A percentile compares a stretch with the other conserved stretches of the same genome.
phyloP scores from a whole-genome alignment of 2,113 vertebrate genomes.

The Megatriorchis doriae region DNA sequence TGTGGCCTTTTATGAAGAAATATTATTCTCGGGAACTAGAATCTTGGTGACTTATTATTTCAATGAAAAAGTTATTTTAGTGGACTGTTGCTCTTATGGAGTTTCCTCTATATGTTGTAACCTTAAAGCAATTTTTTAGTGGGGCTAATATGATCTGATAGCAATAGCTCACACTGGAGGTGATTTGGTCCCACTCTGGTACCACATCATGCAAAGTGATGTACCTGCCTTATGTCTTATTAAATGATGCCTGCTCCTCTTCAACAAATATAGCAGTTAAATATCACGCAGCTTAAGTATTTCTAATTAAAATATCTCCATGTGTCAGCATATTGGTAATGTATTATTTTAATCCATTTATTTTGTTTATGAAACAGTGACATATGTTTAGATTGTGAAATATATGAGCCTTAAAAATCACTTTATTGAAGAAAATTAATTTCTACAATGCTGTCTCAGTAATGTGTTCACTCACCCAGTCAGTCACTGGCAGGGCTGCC shows the following conservation, averaged over 20 bases:
- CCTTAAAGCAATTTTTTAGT: constrained; percentile 51
- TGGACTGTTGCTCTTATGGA: background rate
- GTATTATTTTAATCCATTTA: constrained; percentile 97
- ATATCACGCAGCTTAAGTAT: constrained; percentile 79
- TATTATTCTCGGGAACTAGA: constrained; percentile 63
- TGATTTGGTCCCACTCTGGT: constrained; percentile 59
- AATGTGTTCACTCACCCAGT: constrained; percentile 90
- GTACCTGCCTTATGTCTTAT: constrained; percentile 76
- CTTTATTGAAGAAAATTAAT: constrained; percentile 98
- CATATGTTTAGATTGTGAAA: constrained; percentile 93
- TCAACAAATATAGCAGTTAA: constrained; percentile 80
- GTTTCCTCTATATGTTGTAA: constrained; percentile 3
- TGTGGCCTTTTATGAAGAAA: constrained; percentile 70
- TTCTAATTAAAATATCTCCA: constrained; percentile 92
- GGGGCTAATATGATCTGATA: constrained; percentile 38
- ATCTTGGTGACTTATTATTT: constrained; percentile 55
- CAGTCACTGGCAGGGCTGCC: constrained; percentile 82
- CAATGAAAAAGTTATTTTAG: constrained; percentile 43
- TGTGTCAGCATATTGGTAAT: constrained; percentile 90
- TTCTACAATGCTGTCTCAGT: constrained; percentile 87
- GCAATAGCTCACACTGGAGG: constrained; percentile 49
- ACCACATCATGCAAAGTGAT: constrained; percentile 62
- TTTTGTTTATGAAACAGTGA: constrained; percentile 87
- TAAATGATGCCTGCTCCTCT: constrained; percentile 76
- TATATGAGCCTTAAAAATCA: constrained; percentile 96